These are phyloP conservation scores for Listrodromus nycthemerus DNA, from an alignment of 2,888 invertebrate species.

Conservation along the genomic window DNA sequence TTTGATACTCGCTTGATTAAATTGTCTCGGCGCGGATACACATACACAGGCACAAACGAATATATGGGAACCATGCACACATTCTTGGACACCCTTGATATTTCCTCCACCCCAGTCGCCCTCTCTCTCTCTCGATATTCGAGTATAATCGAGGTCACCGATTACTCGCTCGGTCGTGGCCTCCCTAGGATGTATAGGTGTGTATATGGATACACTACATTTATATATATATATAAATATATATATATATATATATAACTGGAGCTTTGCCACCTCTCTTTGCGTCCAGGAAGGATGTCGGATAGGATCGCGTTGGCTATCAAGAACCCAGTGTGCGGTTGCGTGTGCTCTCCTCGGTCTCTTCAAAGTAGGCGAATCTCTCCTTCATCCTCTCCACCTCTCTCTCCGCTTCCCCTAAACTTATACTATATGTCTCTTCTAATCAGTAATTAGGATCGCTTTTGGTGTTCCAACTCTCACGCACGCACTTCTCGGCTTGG, in stretches of 20 bases:
- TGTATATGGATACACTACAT: constrained; percentile 11
- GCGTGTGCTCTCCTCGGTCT: constrained; percentile 54
- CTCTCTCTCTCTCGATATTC: constrained; percentile 45
- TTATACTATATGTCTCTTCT: constrained; percentile 64
- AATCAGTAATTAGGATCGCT: constrained; percentile 80
- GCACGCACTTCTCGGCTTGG: constrained; percentile 67
- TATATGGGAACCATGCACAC: background rate
- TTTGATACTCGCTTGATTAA: constrained; percentile 64
- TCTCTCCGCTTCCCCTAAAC: background rate
- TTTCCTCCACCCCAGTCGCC: background rate
- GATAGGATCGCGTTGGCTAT: constrained; percentile 65
- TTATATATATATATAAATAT: constrained; percentile 22
- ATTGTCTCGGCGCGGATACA: constrained; percentile 56
- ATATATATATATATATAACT: background rate
- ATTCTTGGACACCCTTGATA: constrained; percentile 20
- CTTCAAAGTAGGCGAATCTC: constrained; percentile 49
- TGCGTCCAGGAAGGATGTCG: constrained; percentile 61
- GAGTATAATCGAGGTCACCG: constrained; percentile 67
- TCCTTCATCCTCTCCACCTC: constrained; percentile 34
- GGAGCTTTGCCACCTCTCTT: constrained; percentile 53
- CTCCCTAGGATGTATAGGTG: constrained; percentile 20
- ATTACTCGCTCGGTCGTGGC: constrained; percentile 55
- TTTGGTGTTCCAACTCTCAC: constrained; percentile 61
- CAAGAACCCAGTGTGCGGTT: constrained; percentile 64
- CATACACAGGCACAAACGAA: constrained; percentile 38